Percentiles rank a stretch among this genome's conserved stretches.
These are phyloP conservation scores for Drosophila neoperkinsi DNA, from an alignment of 2,888 invertebrate species.

Conservation along the genomic window DNA sequence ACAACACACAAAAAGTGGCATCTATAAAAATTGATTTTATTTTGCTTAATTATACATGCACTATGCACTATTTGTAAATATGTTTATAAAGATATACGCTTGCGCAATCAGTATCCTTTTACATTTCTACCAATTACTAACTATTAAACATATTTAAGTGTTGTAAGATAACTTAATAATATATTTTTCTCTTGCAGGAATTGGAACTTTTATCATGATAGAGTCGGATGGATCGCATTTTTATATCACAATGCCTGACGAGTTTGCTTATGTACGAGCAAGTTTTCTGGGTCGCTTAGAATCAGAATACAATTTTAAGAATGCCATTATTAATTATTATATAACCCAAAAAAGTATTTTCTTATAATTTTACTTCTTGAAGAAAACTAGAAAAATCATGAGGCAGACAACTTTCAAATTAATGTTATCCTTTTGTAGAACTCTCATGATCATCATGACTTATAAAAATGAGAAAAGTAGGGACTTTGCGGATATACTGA, in stretches of 20 bases:
- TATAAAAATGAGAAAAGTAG: background rate
- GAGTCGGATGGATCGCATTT: background rate
- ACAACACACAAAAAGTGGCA: conserved; percentile 29
- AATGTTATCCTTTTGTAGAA: background rate
- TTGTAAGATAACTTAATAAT: background rate
- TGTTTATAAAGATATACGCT: background rate
- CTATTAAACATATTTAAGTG: background rate
- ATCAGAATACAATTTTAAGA: background rate
- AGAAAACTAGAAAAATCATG: background rate
- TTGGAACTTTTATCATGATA: background rate
- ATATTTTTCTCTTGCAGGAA: background rate
- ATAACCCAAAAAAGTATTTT: background rate
- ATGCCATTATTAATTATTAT: background rate
- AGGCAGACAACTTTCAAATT: no score
- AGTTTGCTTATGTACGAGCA: background rate
- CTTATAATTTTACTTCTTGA: background rate
- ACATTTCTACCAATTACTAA: background rate
- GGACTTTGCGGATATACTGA: background rate
- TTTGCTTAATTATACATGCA: conserved; percentile 37
- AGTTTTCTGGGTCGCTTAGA: background rate
- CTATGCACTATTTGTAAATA: background rate
- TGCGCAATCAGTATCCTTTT: background rate
- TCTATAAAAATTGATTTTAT: conserved; percentile 50
- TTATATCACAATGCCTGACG: background rate
- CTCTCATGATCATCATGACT: background rate